Conservation (phyloP, 2,113 vertebrate genomes). For the Oreotrochilus melanogaster region DNA sequence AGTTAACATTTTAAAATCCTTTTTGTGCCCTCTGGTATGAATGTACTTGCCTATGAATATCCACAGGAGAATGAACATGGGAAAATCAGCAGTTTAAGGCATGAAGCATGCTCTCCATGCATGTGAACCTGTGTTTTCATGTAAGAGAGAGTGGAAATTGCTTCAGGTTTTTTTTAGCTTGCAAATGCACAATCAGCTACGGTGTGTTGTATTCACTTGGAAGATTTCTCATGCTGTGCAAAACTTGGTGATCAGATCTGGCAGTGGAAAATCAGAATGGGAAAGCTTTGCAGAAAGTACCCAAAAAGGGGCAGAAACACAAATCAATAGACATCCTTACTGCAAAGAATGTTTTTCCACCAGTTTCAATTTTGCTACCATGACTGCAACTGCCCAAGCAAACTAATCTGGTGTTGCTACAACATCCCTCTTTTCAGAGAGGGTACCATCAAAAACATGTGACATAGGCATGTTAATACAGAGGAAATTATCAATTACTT, state of each 20-base stretch:
- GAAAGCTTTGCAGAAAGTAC: conserved; percentile 1
- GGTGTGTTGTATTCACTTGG: background rate
- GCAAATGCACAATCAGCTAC: background rate
- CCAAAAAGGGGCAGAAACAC: conserved; percentile 1
- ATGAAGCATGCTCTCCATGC: background rate
- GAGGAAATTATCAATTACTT: background rate
- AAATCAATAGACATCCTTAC: background rate
- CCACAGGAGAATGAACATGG: background rate
- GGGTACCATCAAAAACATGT: background rate
- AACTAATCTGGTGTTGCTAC: background rate
- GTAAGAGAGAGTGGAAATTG: background rate
- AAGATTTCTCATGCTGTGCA: background rate
- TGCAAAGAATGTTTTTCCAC: background rate
- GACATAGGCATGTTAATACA: background rate
- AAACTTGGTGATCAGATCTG: background rate
- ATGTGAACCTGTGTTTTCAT: background rate
- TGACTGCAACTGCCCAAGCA: background rate
- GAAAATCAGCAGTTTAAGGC: background rate
- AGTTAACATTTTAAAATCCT: background rate
- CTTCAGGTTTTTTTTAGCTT: background rate
- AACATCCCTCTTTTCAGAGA: background rate
- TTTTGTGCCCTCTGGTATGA: background rate
- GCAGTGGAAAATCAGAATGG: background rate
- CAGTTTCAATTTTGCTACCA: conserved; percentile 10
- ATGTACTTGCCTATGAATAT: background rate